phyloP scores from a whole-genome alignment of 2,888 invertebrate genomes.

The Gerosis bhagava region DNA sequence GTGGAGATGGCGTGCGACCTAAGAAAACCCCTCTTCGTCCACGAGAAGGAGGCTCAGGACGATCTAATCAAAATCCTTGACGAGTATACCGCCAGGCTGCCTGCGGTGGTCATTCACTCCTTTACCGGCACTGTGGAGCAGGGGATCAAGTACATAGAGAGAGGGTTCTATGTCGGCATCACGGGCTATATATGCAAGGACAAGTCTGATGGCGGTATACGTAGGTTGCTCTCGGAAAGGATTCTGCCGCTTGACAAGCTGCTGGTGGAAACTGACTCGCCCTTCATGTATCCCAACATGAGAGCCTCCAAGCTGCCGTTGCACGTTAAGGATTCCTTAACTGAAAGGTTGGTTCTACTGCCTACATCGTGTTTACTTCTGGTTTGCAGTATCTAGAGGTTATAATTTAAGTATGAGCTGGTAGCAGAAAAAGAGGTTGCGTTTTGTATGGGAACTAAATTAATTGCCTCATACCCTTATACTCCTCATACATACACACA shows the following conservation, averaged over 20 bases:
- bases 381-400: too few species aligned
- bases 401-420: too few species aligned
- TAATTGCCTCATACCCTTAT: too few species aligned
- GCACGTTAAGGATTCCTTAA: slow-evolving; percentile 93
- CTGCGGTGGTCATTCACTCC: slow-evolving; percentile 94
- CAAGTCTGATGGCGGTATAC: slow-evolving; percentile 94
- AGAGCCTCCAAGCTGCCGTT: slow-evolving; percentile 95
- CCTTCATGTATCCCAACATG: slow-evolving; percentile 98
- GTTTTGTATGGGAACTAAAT: too few species aligned
- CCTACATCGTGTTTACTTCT: too few species aligned
- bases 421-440: too few species aligned
- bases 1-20: slow-evolving; percentile 93
- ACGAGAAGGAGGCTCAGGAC: slow-evolving; percentile 95
- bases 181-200: slow-evolving; percentile 94
- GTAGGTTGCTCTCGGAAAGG: slow-evolving; percentile 91
- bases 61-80: slow-evolving; percentile 89
- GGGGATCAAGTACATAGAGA: slow-evolving; percentile 89
- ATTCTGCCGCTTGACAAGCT: slow-evolving; percentile 92
- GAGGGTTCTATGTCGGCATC: slow-evolving; percentile 92
- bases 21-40: slow-evolving; percentile 93
- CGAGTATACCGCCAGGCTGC: slow-evolving; percentile 78
- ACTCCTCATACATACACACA: too few species aligned
- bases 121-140: slow-evolving; percentile 95
- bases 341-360: slow-evolving; percentile 88
- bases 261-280: slow-evolving; percentile 96